phyloP scores from a whole-genome alignment of 2,888 invertebrate species.

The Vesta saturnalis region DNA sequence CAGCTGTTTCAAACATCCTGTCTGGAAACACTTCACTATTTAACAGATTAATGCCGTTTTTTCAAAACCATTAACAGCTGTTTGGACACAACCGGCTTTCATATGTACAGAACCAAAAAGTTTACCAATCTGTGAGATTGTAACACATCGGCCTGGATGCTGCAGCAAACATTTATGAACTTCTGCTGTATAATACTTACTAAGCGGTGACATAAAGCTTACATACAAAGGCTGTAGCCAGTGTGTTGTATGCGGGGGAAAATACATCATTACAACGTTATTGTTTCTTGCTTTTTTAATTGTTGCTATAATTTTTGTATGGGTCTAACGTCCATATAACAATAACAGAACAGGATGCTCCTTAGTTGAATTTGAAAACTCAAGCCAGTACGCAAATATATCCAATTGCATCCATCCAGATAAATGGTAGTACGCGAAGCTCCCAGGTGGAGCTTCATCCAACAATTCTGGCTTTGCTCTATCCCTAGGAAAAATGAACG shows the following conservation, averaged over 20 bases:
- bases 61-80: slow-evolving; percentile 2
- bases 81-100: background rate
- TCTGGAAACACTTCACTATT: too few relatives aligned
- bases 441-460: background rate
- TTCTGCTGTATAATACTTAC: slow-evolving; percentile 1
- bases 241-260: too few relatives aligned
- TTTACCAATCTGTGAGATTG: too few relatives aligned
- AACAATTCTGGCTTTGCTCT: slow-evolving; percentile 7
- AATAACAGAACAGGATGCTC: background rate
- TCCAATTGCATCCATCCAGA: background rate
- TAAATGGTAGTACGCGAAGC: background rate
- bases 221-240: too few relatives aligned
- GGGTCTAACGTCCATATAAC: background rate
- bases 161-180: background rate
- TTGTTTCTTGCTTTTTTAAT: slow-evolving; percentile 2
- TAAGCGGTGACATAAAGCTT: slow-evolving; percentile 1
- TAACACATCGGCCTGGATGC: too few relatives aligned
- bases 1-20: background rate
- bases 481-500: too few relatives aligned
- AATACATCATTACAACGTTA: too few relatives aligned
- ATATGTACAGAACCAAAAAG: background rate
- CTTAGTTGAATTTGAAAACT: too few relatives aligned
- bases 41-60: background rate
- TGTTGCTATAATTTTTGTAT: background rate
- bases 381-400: background rate